Conservation (phyloP, 2,888 invertebrate genomes). For the Zonitis immaculata region DNA sequence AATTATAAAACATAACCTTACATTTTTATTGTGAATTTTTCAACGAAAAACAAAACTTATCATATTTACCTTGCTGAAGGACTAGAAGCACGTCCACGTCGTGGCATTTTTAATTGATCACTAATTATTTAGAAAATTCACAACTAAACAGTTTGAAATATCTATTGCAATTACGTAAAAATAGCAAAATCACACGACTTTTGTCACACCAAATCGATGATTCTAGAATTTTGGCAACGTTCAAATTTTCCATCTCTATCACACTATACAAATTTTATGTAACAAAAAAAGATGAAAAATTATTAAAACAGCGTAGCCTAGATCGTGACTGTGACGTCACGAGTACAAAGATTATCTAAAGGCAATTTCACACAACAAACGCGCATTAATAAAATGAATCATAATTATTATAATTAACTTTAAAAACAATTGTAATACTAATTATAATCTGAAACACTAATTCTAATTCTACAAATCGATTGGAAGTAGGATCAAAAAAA, state of each 20-base stretch:
- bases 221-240: conserved; percentile 5
- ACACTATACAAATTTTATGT: background rate
- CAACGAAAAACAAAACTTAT: too few species aligned
- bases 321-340: conserved; percentile 12
- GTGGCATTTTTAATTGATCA: conserved; percentile 56
- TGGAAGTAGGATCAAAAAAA: too few species aligned
- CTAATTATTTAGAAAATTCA: background rate
- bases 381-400: too few species aligned
- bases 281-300: conserved; percentile 1
- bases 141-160: background rate
- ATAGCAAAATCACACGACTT: conserved; percentile 8
- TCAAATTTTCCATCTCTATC: background rate
- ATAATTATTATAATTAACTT: too few species aligned
- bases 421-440: too few species aligned
- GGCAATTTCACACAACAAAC: background rate
- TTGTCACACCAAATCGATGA: background rate
- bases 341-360: conserved; percentile 4
- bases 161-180: conserved; percentile 19
- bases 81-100: conserved; percentile 69
- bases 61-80: conserved; percentile 45
- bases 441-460: too few species aligned
- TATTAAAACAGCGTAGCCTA: background rate
- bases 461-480: too few species aligned
- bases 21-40: too few species aligned
- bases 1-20: conserved; percentile 25